Evolutionary conservation across 2,113 vertebrate species (phyloP).

Genomic region (Pseudopipra pipra): DNA sequence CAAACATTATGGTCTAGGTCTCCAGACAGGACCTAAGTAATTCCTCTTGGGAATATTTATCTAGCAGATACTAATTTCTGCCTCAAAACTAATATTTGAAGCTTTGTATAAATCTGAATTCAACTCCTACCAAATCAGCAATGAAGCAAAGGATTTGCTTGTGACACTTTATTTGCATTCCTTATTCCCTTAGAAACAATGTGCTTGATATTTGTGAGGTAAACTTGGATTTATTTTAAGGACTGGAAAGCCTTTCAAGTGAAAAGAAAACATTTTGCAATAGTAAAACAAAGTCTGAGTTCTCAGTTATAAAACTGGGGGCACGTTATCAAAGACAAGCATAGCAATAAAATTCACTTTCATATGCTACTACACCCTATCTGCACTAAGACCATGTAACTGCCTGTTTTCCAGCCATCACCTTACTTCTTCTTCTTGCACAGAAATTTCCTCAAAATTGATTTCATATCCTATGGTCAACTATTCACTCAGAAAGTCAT

Average conservation of each 20-base stretch:
- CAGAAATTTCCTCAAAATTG: background rate
- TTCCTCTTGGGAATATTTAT: background rate
- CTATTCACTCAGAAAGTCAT: background rate
- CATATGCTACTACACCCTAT: background rate
- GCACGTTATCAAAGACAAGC: background rate
- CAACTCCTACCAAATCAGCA: background rate
- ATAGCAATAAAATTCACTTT: background rate
- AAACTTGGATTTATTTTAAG: background rate
- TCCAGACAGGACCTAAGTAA: background rate
- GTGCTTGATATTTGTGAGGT: background rate
- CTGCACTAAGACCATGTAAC: background rate
- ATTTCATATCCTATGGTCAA: background rate
- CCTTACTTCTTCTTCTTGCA: background rate
- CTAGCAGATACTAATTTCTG: background rate
- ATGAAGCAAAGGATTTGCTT: background rate
- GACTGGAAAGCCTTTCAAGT: background rate
- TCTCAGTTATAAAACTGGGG: background rate
- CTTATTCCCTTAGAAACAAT: background rate
- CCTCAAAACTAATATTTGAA: background rate
- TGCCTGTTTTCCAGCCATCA: background rate
- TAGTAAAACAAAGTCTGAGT: background rate
- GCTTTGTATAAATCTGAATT: background rate
- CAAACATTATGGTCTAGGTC: background rate
- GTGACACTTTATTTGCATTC: background rate
- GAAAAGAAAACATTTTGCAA: background rate